phyloP scores from a whole-genome alignment of 2,888 invertebrate species.

The Conchocele bisecta region DNA sequence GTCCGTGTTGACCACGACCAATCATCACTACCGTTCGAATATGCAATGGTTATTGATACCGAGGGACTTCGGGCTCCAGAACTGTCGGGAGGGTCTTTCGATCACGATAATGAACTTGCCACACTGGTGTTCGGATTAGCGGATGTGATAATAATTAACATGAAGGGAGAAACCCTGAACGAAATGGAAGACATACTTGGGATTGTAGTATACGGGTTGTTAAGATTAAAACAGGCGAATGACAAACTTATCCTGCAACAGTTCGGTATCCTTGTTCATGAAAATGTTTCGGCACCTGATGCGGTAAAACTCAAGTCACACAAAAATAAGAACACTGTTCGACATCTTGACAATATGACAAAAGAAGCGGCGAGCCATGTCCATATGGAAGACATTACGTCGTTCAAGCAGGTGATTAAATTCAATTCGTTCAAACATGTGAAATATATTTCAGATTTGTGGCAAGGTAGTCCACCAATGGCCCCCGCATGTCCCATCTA shows the following conservation, averaged over 20 bases:
- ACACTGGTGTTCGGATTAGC: conserved; percentile 37
- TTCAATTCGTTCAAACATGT: conserved; percentile 18
- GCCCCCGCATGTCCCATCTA: conserved; percentile 19
- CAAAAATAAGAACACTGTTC: background rate
- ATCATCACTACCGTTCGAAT: background rate
- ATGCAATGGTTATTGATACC: conserved; percentile 39
- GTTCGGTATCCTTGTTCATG: conserved; percentile 32
- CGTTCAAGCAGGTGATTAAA: conserved; percentile 26
- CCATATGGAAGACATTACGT: conserved; percentile 12
- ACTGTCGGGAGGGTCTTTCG: background rate
- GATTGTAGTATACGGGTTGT: conserved; percentile 38
- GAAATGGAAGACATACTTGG: conserved; percentile 35
- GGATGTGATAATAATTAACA: conserved; percentile 35
- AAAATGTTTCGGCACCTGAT: conserved; percentile 31
- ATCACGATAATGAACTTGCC: conserved; percentile 41
- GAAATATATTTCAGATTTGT: conserved; percentile 26
- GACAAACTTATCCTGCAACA: background rate
- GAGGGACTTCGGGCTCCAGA: conserved; percentile 48
- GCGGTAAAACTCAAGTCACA: conserved; percentile 4
- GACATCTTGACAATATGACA: conserved; percentile 14
- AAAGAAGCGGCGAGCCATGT: conserved; percentile 14
- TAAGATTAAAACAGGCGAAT: conserved; percentile 34
- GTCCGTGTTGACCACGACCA: background rate
- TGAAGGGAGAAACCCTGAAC: conserved; percentile 34
- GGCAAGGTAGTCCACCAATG: conserved; percentile 39